Conservation (phyloP, 2,888 invertebrate genomes). For the Acanthopleura granulata region DNA sequence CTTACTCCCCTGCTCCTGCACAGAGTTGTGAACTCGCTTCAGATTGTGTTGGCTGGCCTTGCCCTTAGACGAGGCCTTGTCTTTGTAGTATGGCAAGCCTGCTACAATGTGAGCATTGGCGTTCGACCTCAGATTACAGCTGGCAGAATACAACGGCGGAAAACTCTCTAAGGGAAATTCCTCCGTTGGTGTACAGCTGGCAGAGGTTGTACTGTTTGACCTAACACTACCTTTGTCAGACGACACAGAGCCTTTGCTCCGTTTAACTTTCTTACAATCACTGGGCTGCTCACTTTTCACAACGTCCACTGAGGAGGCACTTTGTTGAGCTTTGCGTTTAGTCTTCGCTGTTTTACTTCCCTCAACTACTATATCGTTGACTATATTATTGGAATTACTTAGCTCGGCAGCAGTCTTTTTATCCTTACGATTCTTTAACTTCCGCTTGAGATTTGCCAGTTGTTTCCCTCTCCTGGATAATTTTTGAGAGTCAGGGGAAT, state of each 20-base stretch:
- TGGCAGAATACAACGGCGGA: not conserved
- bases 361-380: not conserved
- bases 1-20: not conserved
- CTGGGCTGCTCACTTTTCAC: constrained; percentile 7
- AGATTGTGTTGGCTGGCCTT: not conserved
- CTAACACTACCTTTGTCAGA: not conserved
- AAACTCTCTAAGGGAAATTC: not conserved
- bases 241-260: constrained; percentile 13
- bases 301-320: not conserved
- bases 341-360: not conserved
- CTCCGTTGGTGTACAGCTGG: not conserved
- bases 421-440: too few species aligned
- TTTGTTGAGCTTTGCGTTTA: not conserved
- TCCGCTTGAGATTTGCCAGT: too few species aligned
- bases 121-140: constrained; percentile 35
- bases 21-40: not conserved
- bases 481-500: too few species aligned
- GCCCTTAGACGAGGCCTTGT: constrained; percentile 4
- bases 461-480: too few species aligned
- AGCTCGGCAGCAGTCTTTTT: too few species aligned
- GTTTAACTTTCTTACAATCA: not conserved
- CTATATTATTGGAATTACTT: not conserved
- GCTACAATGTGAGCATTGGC: constrained; percentile 31
- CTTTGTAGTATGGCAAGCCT: constrained; percentile 35
- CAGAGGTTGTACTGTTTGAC: constrained; percentile 1